Base-by-base conservation (phyloP, 2,888 invertebrate species). In the Apoderus coryli region DNA sequence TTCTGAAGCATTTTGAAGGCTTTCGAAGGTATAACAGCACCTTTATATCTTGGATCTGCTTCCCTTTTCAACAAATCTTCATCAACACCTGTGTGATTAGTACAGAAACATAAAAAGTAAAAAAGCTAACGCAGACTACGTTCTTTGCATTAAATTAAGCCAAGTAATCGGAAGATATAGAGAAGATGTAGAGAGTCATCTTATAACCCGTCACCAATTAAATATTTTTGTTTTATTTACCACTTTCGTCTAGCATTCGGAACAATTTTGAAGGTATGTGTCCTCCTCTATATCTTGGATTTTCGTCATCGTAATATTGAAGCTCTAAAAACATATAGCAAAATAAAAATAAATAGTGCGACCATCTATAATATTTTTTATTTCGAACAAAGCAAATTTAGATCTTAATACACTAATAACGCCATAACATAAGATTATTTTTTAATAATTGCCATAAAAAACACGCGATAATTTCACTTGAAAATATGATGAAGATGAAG, bases 191-290 rank as follows among this genome's bases (percentile, higher is more conserved):
- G n/a, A n/a, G n/a, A n/a, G n/a, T n/a, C n/a, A n/a, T n/a, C n/a
- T n/a, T n/a, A 23, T 16, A 6, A 35, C 29, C 45, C 47, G 37
- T 39, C 43, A 46, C 46, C 43, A 39, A 32, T n/a, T n/a, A n/a
- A n/a, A n/a, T n/a, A n/a, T n/a, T n/a, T n/a, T n/a, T n/a, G n/a
- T n/a, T n/a, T n/a, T 19, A n/a, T 42, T 39, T 60, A 61, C 61
- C 60, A 41, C 54, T 57, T 42, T 61, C 54, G 39, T 68, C 66
- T 42, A 78, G 60, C 44, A 67, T 65, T 49, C 68, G 63, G 57
- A 76, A 77, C 41, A 76, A 68, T 49, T 69, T 66, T 22, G 76
- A 76, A 15, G 76, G 76, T 48, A 76, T 76, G 40, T 67, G 61
- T 26, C 69, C 65, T 26, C 72, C 71, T 43, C 67, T 63, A 55